Conservation (phyloP, 2,797 vertebrate species). For the Pantherophis vulpinus region DNA sequence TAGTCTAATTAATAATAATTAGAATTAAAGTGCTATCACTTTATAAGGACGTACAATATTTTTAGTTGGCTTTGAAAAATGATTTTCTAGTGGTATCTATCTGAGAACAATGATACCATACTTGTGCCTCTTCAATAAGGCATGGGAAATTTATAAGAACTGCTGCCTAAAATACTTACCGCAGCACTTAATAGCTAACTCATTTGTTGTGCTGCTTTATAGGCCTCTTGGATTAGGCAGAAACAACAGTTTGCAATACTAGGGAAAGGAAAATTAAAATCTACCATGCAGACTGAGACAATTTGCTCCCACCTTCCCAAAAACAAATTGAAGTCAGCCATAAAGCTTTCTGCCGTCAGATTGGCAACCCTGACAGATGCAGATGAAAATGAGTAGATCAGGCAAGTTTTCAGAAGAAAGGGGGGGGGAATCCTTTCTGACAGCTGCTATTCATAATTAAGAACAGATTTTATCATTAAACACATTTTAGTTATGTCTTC, state of each 20-base stretch:
- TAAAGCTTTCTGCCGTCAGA: slow-evolving; percentile 71
- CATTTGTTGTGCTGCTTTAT: slow-evolving; percentile 72
- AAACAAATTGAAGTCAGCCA: slow-evolving; percentile 75
- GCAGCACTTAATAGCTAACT: slow-evolving; percentile 67
- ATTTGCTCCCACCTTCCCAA: slow-evolving; percentile 72
- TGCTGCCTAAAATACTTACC: slow-evolving; percentile 67
- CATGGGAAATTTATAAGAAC: slow-evolving; percentile 60
- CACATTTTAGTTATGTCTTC: slow-evolving; percentile 75
- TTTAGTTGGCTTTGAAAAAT: slow-evolving; percentile 53
- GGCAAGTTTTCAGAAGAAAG: slow-evolving; percentile 73
- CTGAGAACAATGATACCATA: slow-evolving; percentile 49
- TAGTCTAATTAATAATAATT: not conserved
- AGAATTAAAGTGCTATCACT: not conserved
- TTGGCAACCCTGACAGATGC: slow-evolving; percentile 72
- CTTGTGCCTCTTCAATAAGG: slow-evolving; percentile 56
- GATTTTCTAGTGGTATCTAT: slow-evolving; percentile 64
- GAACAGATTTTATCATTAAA: slow-evolving; percentile 81
- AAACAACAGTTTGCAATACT: slow-evolving; percentile 72
- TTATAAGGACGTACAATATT: not conserved
- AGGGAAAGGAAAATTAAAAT: slow-evolving; percentile 71
- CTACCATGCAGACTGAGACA: slow-evolving; percentile 73
- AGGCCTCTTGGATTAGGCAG: slow-evolving; percentile 69
- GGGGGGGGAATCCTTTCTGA: slow-evolving; percentile 65
- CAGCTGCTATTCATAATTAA: slow-evolving; percentile 81
- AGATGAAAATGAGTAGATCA: slow-evolving; percentile 76